Percentiles rank a stretch among this genome's conserved stretches.
These are phyloP conservation scores for Spilosoma lubricipeda DNA, from an alignment of 2,888 invertebrate genomes.

Conservation along the genomic window DNA sequence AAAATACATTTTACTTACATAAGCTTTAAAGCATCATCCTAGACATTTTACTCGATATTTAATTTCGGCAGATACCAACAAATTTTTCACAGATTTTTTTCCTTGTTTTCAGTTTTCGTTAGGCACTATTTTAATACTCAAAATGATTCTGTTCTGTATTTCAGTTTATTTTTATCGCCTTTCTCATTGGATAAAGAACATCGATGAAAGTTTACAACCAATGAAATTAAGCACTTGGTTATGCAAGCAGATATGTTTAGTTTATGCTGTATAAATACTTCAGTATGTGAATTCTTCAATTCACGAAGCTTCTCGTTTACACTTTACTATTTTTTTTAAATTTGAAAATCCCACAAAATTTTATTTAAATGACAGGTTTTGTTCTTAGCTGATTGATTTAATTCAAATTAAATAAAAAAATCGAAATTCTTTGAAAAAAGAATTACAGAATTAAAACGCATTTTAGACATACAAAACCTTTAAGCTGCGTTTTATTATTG, in stretches of 20 bases:
- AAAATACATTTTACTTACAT: constrained; percentile 63
- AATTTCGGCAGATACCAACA: constrained; percentile 69
- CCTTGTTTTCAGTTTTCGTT: constrained; percentile 70
- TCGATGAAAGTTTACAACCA: constrained; percentile 21
- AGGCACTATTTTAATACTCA: constrained; percentile 29
- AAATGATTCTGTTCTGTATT: constrained; percentile 29
- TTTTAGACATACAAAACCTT: background rate
- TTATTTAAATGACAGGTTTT: background rate
- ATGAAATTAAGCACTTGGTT: constrained; percentile 32
- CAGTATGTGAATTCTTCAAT: background rate
- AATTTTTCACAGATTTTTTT: constrained; percentile 65
- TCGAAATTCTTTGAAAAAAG: background rate
- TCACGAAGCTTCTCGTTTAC: background rate
- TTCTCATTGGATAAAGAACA: constrained; percentile 22
- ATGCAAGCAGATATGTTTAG: constrained; percentile 37
- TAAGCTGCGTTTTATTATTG: constrained; percentile 3
- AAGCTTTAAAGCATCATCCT: constrained; percentile 68
- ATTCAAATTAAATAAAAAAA: background rate
- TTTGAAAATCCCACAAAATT: background rate
- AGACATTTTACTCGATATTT: constrained; percentile 58
- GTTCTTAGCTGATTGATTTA: background rate
- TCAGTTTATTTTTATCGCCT: constrained; percentile 16
- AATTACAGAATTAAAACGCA: background rate
- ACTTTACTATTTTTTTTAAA: background rate
- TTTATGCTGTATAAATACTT: background rate